A percentile compares a stretch with the other conserved stretches of the same genome.
Conservation (phyloP, 2,797 vertebrate genomes). For the Rhabdomys pumilio region DNA sequence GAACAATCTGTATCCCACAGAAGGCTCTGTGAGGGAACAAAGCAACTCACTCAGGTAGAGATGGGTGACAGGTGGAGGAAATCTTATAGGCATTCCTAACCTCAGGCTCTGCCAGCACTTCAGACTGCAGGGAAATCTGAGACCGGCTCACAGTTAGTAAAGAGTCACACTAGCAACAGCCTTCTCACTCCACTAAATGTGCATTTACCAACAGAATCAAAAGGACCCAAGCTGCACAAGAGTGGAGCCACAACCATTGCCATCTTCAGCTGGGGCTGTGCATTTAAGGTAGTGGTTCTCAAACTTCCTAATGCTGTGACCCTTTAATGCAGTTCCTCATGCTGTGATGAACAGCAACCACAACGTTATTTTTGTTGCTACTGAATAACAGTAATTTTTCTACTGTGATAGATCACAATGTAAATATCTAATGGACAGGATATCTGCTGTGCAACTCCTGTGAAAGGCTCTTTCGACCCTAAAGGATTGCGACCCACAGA, state of each 20-base stretch:
- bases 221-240: constrained; percentile 23
- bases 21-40: not conserved
- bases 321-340: not conserved
- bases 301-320: not conserved
- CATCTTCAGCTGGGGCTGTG: not conserved
- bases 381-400: not conserved
- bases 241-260: constrained; percentile 18
- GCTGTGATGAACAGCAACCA: not conserved
- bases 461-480: not conserved
- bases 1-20: not conserved
- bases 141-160: constrained; percentile 25
- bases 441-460: not conserved
- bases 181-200: constrained; percentile 43
- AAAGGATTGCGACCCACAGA: not conserved
- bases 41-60: not conserved
- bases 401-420: not conserved
- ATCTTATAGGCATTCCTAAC: constrained; percentile 7
- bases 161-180: constrained; percentile 33
- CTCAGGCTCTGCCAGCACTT: not conserved
- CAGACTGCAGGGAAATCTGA: constrained; percentile 58
- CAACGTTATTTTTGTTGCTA: not conserved
- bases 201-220: constrained; percentile 41
- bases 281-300: not conserved
- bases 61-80: not conserved
- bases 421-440: not conserved